Evolutionary conservation across 1,140 invertebrate species (phyloP).

Genomic region (Heterodera schachtii): DNA sequence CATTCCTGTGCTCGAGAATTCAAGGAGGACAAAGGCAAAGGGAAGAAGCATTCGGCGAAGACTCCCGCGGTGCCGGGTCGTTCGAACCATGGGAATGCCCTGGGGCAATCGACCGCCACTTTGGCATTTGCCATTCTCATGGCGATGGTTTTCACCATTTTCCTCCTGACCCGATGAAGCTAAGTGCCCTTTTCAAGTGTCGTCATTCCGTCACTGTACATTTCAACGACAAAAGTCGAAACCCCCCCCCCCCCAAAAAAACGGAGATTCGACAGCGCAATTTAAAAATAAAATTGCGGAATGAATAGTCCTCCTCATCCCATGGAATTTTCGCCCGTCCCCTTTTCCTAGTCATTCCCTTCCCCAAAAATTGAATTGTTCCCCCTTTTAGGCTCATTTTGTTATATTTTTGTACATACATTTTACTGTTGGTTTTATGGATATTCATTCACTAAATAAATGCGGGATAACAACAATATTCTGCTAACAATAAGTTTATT

Average conservation of each 20-base stretch:
- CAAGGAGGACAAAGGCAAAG: too few species aligned
- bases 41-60: too few species aligned
- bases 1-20: too few species aligned
- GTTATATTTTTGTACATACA: not conserved
- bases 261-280: too few species aligned
- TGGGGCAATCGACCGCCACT: not conserved
- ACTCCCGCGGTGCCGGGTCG: not conserved
- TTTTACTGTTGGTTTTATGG: not conserved
- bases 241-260: too few species aligned
- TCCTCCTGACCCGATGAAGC: not conserved
- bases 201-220: too few species aligned
- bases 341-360: not conserved
- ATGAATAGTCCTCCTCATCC: too few species aligned
- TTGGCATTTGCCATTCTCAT: not conserved
- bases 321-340: conserved; percentile 28
- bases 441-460: not conserved
- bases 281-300: too few species aligned
- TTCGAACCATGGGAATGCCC: not conserved
- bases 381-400: not conserved
- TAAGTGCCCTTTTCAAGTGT: too few species aligned
- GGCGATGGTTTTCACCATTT: not conserved
- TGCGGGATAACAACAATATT: not conserved
- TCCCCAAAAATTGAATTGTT: not conserved
- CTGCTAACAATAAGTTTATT: not conserved
- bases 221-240: too few species aligned